phyloP scores from a whole-genome alignment of 2,113 vertebrate genomes.

The Vulpes vulpes region DNA sequence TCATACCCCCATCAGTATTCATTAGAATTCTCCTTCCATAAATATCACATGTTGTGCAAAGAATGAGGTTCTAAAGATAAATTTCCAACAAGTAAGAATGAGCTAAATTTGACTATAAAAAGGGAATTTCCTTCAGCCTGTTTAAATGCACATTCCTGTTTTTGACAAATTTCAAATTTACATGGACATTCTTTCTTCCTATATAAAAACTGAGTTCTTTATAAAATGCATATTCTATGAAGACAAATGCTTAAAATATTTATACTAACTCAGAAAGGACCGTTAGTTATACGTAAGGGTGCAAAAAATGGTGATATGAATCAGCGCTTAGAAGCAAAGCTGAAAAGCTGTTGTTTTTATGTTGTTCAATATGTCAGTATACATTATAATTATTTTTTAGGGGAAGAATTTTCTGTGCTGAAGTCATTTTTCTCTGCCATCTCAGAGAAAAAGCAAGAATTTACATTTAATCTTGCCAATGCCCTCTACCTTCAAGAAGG shows the following conservation, averaged over 20 bases:
- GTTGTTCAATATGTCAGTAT: slow-evolving; percentile 73
- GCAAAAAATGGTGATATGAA: slow-evolving; percentile 12
- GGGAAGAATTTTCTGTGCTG: slow-evolving; percentile 83
- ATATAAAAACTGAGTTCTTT: slow-evolving; percentile 64
- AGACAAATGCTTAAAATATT: slow-evolving; percentile 69
- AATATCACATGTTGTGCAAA: background rate
- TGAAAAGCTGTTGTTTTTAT: slow-evolving; percentile 73
- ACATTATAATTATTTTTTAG: slow-evolving; percentile 81
- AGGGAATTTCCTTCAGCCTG: background rate
- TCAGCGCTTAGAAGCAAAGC: slow-evolving; percentile 56
- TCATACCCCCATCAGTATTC: background rate
- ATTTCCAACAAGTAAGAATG: slow-evolving; percentile 31
- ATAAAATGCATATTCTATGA: background rate
- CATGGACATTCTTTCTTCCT: background rate
- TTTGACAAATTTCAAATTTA: slow-evolving; percentile 48
- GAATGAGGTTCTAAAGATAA: background rate
- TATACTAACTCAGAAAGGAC: slow-evolving; percentile 57
- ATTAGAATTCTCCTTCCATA: background rate
- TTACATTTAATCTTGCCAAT: slow-evolving; percentile 90
- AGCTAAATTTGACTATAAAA: slow-evolving; percentile 34
- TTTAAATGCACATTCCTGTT: slow-evolving; percentile 20
- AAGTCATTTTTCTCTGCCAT: slow-evolving; percentile 85
- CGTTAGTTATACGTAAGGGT: background rate
- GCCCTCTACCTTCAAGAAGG: slow-evolving; percentile 91
- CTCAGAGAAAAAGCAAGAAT: slow-evolving; percentile 82